Percentiles rank a stretch among this genome's conserved stretches.
Conservation (phyloP, 1,140 invertebrate genomes). For the Leptinotarsa lineolata region DNA sequence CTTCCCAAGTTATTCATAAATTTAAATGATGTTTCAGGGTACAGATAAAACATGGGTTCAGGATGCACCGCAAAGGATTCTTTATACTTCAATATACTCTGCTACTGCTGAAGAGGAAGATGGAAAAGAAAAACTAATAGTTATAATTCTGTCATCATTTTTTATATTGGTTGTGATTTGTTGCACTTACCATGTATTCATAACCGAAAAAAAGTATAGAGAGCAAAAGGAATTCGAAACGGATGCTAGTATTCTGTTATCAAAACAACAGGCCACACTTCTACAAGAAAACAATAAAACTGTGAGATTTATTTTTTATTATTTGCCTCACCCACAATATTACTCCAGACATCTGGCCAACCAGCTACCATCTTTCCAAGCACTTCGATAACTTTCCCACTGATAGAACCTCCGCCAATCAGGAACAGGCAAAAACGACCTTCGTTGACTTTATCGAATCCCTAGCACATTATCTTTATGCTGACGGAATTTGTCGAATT, state of each 20-base stretch:
- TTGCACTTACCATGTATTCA: conserved; percentile 67
- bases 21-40: conserved; percentile 57
- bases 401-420: too few species aligned
- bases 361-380: too few species aligned
- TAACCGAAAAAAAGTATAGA: conserved; percentile 69
- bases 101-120: conserved; percentile 75
- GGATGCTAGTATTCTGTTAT: conserved; percentile 69
- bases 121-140: conserved; percentile 72
- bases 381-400: too few species aligned
- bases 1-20: too few species aligned
- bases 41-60: conserved; percentile 78
- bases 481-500: too few species aligned
- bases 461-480: too few species aligned
- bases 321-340: neutral
- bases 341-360: neutral
- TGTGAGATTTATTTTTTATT: conserved; percentile 21
- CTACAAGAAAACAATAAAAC: conserved; percentile 47
- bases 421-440: too few species aligned
- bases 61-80: conserved; percentile 73
- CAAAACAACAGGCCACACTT: conserved; percentile 66
- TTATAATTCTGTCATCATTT: conserved; percentile 70
- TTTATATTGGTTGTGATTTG: conserved; percentile 70
- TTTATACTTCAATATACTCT: conserved; percentile 74
- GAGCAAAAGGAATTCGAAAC: conserved; percentile 69
- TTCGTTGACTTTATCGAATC: too few species aligned